Evolutionary conservation across 1,140 invertebrate species (phyloP).

Genomic region (Delia radicum): DNA sequence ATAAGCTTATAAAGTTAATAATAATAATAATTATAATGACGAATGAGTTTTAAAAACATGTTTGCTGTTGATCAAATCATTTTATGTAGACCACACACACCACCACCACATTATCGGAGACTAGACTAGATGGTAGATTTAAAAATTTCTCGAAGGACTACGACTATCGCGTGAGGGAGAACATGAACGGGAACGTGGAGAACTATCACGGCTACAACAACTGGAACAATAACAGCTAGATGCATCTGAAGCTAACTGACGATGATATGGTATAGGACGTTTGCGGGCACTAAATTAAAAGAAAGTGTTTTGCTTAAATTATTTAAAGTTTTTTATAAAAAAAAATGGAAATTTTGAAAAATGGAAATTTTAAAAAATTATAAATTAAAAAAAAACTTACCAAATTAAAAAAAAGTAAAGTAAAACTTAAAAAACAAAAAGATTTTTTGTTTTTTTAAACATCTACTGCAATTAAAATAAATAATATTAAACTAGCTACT

Average conservation of each 20-base stretch:
- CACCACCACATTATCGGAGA: too few relatives aligned
- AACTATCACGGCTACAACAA: slow-evolving; percentile 57
- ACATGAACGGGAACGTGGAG: slow-evolving; percentile 38
- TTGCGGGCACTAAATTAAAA: slow-evolving; percentile 76
- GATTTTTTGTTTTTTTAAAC: background rate
- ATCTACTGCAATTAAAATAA: slow-evolving; percentile 5
- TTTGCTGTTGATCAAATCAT: background rate
- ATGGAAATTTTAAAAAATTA: background rate
- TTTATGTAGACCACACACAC: background rate
- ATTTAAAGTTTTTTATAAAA: slow-evolving; percentile 2
- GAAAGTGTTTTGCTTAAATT: slow-evolving; percentile 7
- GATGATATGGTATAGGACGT: slow-evolving; percentile 84
- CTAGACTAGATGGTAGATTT: background rate
- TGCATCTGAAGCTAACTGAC: slow-evolving; percentile 74
- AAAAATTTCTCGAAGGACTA: slow-evolving; percentile 40
- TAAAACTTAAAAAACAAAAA: background rate
- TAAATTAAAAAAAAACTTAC: slow-evolving; percentile 25
- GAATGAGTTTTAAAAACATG: background rate
- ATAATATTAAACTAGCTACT: background rate
- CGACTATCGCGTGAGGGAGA: slow-evolving; percentile 41
- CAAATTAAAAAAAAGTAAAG: slow-evolving; percentile 10
- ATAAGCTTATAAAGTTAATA: background rate
- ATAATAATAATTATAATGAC: background rate
- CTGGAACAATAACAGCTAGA: slow-evolving; percentile 66
- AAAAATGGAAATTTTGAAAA: background rate